These are phyloP conservation scores for Tetragonisca angustula DNA, from an alignment of 2,888 invertebrate species.

Conservation along the genomic window DNA sequence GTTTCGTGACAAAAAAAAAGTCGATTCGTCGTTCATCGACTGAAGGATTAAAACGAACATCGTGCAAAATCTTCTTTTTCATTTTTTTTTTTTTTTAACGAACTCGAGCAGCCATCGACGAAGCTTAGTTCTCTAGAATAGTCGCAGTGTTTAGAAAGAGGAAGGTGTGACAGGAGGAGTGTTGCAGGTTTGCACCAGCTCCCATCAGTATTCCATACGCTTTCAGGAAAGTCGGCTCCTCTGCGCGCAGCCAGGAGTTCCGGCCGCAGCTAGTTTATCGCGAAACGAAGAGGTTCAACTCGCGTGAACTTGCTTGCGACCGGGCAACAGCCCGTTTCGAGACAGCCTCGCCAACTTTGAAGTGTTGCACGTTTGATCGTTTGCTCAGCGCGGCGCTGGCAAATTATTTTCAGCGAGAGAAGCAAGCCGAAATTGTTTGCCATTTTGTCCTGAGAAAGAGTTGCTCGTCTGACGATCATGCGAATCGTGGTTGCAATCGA, in stretches of 20 bases:
- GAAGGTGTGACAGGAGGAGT: not conserved
- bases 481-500: constrained; percentile 1
- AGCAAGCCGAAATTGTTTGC: constrained; percentile 2
- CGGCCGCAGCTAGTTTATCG: constrained; percentile 16
- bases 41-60: no score
- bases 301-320: not conserved
- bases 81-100: not conserved
- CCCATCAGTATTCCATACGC: not conserved
- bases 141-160: not conserved
- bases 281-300: constrained; percentile 9
- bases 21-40: no score
- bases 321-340: not conserved
- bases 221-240: not conserved
- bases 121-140: not conserved
- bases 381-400: not conserved
- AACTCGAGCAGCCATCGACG: not conserved
- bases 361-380: not conserved
- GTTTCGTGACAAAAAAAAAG: no score
- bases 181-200: not conserved
- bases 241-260: not conserved
- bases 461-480: not conserved
- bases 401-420: not conserved
- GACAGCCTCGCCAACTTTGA: not conserved
- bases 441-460: not conserved
- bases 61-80: no score